Base-by-base conservation (phyloP, 2,888 invertebrate species). In the Macrophya alboannulata region DNA sequence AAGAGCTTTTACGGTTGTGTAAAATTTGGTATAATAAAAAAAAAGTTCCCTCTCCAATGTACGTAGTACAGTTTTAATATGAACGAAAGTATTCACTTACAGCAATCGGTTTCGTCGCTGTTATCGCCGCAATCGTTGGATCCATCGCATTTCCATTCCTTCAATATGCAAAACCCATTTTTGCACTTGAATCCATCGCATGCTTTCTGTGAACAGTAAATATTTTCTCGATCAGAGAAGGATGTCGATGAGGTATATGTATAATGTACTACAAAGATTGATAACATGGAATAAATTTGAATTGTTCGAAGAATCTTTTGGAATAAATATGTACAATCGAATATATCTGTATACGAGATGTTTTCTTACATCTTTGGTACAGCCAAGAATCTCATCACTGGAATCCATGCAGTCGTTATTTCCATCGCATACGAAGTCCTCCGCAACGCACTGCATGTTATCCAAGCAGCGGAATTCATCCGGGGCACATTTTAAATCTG, bases 111-210 rank as follows among this genome's bases (percentile, higher is more conserved):
- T 89, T 94, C 94, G 87, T 94, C 93, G 31, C 90, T 90, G 71
- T 89, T 89, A 93, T 96, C 96, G 4, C 93, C 92, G 87, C 96
- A 96, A 88, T 96, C 96, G 87, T 94, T 92, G n/a, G 90, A 87
- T 1, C 95, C 95, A 91, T 95, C 95, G 89, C 96, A 96, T 43
- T 93, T 91, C 94, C 95, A 95, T 87, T 93, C 92, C 1, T 93
- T 92, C 10, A 94, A 94, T 72, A 96, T 91, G 88, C 96, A 96
- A 72, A 94, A 94, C 10, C 94, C 94, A 89, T 95, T 95, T 15
- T 92, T 92, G 88, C 97, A 97, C 31, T 93, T 92, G 91, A 96
- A 97, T 0, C 95, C 96, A 31, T 94, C 94, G 91, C 97, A 97
- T 0, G 87, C 87, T 88, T 89, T 87, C 91, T 92, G 43, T 25